Conservation (phyloP, 2,113 vertebrate species). For the Ibidorhyncha struthersii region DNA sequence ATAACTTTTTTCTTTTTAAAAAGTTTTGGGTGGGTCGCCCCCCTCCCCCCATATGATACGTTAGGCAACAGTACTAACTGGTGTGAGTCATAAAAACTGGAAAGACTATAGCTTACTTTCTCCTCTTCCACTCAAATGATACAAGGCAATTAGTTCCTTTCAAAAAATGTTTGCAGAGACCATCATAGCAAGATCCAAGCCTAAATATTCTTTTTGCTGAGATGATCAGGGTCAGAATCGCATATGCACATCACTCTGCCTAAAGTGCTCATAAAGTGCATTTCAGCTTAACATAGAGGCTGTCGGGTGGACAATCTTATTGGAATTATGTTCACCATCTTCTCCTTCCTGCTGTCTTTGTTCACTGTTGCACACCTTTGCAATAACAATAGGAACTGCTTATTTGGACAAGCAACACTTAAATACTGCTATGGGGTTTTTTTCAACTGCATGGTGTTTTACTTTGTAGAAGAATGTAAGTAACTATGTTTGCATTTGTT, state of each 20-base stretch:
- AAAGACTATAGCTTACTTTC: neutral
- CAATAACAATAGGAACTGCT: neutral
- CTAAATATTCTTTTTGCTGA: neutral
- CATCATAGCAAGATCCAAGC: neutral
- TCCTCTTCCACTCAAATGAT: neutral
- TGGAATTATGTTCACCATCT: neutral
- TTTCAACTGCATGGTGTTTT: neutral
- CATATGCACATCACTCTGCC: neutral
- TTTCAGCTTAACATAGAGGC: neutral
- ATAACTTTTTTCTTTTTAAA: neutral
- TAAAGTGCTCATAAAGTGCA: neutral
- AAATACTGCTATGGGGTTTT: neutral
- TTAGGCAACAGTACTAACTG: neutral
- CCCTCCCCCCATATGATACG: too few species aligned
- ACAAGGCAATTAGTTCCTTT: neutral
- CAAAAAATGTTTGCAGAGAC: neutral
- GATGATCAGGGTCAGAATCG: rapidly evolving
- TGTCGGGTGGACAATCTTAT: neutral
- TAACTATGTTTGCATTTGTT: neutral
- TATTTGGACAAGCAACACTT: neutral
- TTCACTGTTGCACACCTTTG: neutral
- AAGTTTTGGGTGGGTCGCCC: neutral
- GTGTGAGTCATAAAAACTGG: neutral
- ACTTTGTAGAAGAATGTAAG: neutral
- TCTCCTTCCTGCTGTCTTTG: neutral